Evolutionary conservation across 2,113 vertebrate species (phyloP).

Genomic region (Lycocorax pyrrhopterus): DNA sequence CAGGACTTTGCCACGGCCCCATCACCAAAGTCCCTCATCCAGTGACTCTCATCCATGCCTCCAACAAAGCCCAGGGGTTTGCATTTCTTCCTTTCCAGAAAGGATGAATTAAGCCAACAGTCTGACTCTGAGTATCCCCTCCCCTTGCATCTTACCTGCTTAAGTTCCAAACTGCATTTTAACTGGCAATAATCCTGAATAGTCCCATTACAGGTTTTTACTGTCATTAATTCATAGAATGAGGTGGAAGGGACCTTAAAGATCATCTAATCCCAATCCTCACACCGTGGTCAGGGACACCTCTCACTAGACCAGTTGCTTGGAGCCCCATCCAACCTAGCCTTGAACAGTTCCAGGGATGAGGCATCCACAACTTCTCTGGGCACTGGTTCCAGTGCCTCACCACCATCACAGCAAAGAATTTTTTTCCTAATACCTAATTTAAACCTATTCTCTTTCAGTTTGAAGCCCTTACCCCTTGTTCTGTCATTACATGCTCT

Average conservation of each 20-base stretch:
- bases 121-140: not conserved
- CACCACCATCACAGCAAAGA: not conserved
- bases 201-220: slow-evolving; percentile 8
- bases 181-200: not conserved
- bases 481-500: not conserved
- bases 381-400: fast-evolving
- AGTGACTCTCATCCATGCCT: fast-evolving
- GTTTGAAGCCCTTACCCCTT: not conserved
- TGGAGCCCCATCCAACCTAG: not conserved
- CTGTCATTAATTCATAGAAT: not conserved
- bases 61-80: not conserved
- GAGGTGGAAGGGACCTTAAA: not conserved
- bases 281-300: not conserved
- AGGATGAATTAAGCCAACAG: not conserved
- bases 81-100: not conserved
- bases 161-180: not conserved
- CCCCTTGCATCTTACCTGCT: not conserved
- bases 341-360: not conserved
- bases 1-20: fast-evolving
- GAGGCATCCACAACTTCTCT: not conserved
- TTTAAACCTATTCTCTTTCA: not conserved
- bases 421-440: not conserved
- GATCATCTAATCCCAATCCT: not conserved
- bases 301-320: not conserved
- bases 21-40: not conserved